These are phyloP conservation scores for Ctenicera cuprea DNA, from an alignment of 2,888 invertebrate species.

Conservation along the genomic window DNA sequence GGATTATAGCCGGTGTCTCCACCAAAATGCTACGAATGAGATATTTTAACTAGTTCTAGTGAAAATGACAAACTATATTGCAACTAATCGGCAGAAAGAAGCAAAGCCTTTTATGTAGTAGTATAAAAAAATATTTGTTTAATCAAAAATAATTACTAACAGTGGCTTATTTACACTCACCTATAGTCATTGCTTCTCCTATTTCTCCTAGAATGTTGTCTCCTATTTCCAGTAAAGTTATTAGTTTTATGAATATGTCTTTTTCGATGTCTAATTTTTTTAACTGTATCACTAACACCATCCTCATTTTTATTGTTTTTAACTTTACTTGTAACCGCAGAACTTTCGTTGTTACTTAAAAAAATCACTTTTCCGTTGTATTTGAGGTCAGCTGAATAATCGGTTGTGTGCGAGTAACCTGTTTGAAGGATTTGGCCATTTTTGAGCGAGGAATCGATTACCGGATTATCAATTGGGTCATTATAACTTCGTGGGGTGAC, in stretches of 20 bases:
- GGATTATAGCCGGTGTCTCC: too few species aligned
- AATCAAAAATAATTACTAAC: too few species aligned
- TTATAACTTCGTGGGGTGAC: constrained; percentile 64
- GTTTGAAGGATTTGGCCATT: constrained; percentile 60
- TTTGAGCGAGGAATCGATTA: constrained; percentile 54
- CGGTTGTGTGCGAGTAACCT: constrained; percentile 7
- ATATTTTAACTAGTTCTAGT: too few species aligned
- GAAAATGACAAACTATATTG: too few species aligned
- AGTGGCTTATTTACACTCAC: not conserved
- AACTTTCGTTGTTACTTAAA: constrained; percentile 4
- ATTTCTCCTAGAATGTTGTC: not conserved
- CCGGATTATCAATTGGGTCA: constrained; percentile 64
- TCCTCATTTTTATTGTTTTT: not conserved
- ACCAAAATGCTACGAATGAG: too few species aligned
- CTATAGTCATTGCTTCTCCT: constrained; percentile 51
- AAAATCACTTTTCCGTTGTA: constrained; percentile 13
- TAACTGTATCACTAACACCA: not conserved
- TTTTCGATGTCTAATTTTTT: constrained; percentile 41
- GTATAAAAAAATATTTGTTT: too few species aligned
- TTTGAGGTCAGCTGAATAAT: not conserved
- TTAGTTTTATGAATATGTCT: constrained; percentile 20
- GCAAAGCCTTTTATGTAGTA: too few species aligned
- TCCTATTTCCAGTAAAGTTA: too few species aligned
- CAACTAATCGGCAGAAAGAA: too few species aligned
- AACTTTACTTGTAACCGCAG: not conserved